Conservation (phyloP, 2,888 invertebrate species). For the Drosophila diplacantha region DNA sequence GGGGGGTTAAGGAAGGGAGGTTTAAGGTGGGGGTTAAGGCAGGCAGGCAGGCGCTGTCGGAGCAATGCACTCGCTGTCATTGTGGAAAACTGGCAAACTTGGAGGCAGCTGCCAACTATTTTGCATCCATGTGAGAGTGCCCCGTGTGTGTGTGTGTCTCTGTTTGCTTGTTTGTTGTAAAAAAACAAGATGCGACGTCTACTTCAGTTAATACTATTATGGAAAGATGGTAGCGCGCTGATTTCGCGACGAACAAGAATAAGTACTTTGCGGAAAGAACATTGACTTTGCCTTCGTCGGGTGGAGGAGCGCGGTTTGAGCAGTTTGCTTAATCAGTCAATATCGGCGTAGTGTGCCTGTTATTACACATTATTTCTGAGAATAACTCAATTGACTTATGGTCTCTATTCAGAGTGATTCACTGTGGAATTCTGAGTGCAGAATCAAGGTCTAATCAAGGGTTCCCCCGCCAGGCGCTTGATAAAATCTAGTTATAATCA, state of each 20-base stretch:
- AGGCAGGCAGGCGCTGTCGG: constrained; percentile 15
- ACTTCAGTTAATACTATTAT: constrained; percentile 67
- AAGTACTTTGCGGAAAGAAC: constrained; percentile 29
- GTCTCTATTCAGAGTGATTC: constrained; percentile 17
- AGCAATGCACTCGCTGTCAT: constrained; percentile 59
- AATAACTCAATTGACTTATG: constrained; percentile 24
- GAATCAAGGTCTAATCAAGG: neutral
- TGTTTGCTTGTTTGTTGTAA: constrained; percentile 43
- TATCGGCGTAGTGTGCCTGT: constrained; percentile 2
- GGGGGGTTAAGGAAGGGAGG: neutral
- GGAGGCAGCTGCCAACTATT: constrained; percentile 67
- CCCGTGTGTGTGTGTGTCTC: constrained; percentile 3
- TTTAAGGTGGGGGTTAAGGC: constrained; percentile 20
- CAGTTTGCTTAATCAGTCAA: constrained; percentile 21
- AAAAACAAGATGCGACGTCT: constrained; percentile 20
- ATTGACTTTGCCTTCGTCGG: constrained; percentile 26
- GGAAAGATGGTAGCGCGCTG: constrained; percentile 62
- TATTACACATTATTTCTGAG: constrained; percentile 21
- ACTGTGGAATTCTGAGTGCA: neutral
- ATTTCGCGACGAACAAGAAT: constrained; percentile 42
- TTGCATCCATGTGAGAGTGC: constrained; percentile 58
- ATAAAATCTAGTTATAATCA: constrained; percentile 4
- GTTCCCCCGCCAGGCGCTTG: neutral
- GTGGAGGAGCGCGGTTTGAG: constrained; percentile 1
- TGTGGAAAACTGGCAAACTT: constrained; percentile 27